These are phyloP conservation scores for Bemisia tabaci DNA, from an alignment of 1,140 invertebrate genomes.

Conservation along the genomic window DNA sequence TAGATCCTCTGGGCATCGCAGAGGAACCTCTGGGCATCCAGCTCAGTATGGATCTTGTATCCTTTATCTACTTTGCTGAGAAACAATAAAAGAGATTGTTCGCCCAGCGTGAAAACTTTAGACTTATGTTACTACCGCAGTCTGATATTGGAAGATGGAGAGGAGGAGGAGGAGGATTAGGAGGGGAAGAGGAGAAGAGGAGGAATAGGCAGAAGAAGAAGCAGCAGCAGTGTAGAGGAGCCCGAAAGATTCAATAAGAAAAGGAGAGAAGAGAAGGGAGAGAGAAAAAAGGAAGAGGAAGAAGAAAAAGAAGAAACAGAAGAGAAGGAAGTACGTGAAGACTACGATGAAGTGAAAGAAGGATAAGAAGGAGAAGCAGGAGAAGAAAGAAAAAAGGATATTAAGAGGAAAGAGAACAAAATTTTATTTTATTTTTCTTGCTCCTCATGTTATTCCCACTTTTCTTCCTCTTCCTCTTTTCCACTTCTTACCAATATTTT, in stretches of 20 bases:
- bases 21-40: too few relatives aligned
- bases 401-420: neutral
- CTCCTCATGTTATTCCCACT: neutral
- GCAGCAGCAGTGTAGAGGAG: neutral
- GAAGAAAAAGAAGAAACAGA: neutral
- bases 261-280: neutral
- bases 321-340: neutral
- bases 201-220: neutral
- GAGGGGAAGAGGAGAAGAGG: neutral
- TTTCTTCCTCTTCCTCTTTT: neutral
- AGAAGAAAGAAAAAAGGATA: too few relatives aligned
- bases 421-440: neutral
- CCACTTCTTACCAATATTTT: too few relatives aligned
- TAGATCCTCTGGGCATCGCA: too few relatives aligned
- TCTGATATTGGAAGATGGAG: neutral
- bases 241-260: too few relatives aligned
- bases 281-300: neutral
- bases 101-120: too few relatives aligned
- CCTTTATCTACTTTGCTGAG: too few relatives aligned
- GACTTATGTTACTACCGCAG: too few relatives aligned
- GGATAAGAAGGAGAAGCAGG: neutral
- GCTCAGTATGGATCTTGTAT: too few relatives aligned
- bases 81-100: too few relatives aligned
- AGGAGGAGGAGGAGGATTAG: neutral
- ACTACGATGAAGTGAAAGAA: neutral